Base-by-base conservation (phyloP, 2,113 vertebrate genomes). In the Perognathus longimembris region DNA sequence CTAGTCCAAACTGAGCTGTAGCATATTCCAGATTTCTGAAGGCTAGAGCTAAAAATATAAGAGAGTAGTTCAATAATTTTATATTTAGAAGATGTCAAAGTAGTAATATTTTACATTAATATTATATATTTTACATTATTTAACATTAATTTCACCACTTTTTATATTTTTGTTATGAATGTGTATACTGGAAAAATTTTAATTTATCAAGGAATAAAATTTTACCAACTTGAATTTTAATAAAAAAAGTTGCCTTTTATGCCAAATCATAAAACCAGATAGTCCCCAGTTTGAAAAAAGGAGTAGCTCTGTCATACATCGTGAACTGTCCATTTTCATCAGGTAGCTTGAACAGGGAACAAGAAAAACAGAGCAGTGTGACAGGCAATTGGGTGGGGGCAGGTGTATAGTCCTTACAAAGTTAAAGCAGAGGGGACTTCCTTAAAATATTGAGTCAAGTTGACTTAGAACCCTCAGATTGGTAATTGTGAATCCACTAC, bases 81-180 rank as follows among this genome's bases (percentile, higher is more conserved):
- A 36, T 45, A 38, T 34, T 20, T 8, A 21, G 36, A 66, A 77
- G 28, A 38, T 17, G 7, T 32, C 22, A 3, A 90, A 71, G 66
- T 88, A 26, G 18, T 36, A 85, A 34, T 32, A 77, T 85, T 82
- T 88, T 32, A 32, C 28, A 42, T 82, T 67, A 42, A n/a, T n/a
- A n/a, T n/a, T n/a, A n/a, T n/a, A 34, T 32, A 77, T 85, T 82
- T 88, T 32, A 32, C 28, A 42, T 82, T 67, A 42, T 34, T 61
- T 88, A 84, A 90, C 86, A 36, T 59, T 54, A 74, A 32, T 86
- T 73, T 75, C 32, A 89, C 12, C 22, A 57, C 64, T 64, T 85
- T 71, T 18, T 67, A n/a, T 38, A n/a, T 59, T 38, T 38, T 42
- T 81, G 36, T 77, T 84, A 61, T 15, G 36, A 40, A 28, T 67